Evolutionary conservation across 2,797 vertebrate species (phyloP), one percentile per base, ranked within the genome.

Genomic region (Cyclopterus lumpus): DNA sequence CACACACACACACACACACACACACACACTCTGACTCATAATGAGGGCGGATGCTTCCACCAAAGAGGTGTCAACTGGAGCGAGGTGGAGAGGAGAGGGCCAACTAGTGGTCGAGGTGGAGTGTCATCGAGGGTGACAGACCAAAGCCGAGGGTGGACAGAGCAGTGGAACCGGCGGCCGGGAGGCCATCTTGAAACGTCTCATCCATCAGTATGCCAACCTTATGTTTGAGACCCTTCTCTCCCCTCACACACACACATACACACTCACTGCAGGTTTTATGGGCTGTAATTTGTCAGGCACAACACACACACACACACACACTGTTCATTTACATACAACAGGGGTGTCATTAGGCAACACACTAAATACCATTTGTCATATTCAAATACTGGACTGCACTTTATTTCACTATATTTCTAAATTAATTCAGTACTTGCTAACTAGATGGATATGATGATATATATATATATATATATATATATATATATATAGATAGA

Each of bases 41-140:
- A 88, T 77, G 83, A 85, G 88, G 79, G 62, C 79, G 80, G 79
- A 69, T 69, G 59, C 20, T 83, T 42, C 81, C 80, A 87, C 81
- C 82, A 87, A 85, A 86, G 85, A 89, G 67, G 76, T 82, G 84
- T 88, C 80, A 86, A 90, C 92, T 82, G 76, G 83, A 88, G 82
- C 44, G 54, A 67, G 73, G 63, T 36, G 3, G 67, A 69, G 75
- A 77, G 77, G 62, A 71, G 62, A 77, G 57, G 55, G 69, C 20
- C 77, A 82, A 79, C 81, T 75, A 76, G 86, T 80, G 78, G 72
- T 85, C 9, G 20, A 77, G 68, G 80, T 82, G 82, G 55, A 68
- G 64, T 67, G 84, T 76, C 80, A 75, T 71, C 58, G 14, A n/a
- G 79, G 86, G 62, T 80, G 85, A 81, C 59, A 44, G 51, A 77